Evolutionary conservation across 2,797 vertebrate species (phyloP).

Genomic region (Chaenodraco wilsoni): DNA sequence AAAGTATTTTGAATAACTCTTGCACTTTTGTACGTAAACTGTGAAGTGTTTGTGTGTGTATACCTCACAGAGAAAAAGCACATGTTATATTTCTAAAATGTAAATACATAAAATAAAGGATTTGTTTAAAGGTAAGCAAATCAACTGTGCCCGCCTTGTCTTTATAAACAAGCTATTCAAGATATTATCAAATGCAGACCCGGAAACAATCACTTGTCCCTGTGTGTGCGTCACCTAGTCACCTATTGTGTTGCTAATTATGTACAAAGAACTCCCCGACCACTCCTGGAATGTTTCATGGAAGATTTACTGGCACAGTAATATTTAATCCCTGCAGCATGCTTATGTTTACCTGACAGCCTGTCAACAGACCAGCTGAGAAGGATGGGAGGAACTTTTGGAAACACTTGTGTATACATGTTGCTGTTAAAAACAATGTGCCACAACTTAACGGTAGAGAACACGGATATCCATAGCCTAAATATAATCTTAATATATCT

Average conservation of each 20-base stretch:
- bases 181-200: conserved; percentile 52
- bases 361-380: conserved; percentile 46
- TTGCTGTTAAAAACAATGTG: conserved; percentile 45
- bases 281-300: conserved; percentile 36
- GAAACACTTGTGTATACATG: conserved; percentile 12
- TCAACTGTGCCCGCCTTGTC: conserved; percentile 36
- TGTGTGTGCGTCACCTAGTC: conserved; percentile 76
- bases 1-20: conserved; percentile 31
- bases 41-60: conserved; percentile 36
- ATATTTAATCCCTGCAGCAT: conserved; percentile 42
- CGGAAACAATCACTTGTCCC: conserved; percentile 72
- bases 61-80: conserved; percentile 1
- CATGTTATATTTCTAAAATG: conserved; percentile 30
- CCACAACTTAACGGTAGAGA: conserved; percentile 15
- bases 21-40: conserved; percentile 61
- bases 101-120: conserved; percentile 66
- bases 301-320: conserved; percentile 32
- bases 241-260: conserved; percentile 78
- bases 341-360: conserved; percentile 76
- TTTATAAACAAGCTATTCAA: conserved; percentile 73
- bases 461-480: conserved; percentile 56
- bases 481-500: conserved; percentile 40
- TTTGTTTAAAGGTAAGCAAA: conserved; percentile 38
- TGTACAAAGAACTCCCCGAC: conserved; percentile 45
- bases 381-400: conserved; percentile 47